Evolutionary conservation across 2,888 invertebrate genomes (phyloP), one percentile per base, ranked within the genome.

Genomic region (Lithophane socia): DNA sequence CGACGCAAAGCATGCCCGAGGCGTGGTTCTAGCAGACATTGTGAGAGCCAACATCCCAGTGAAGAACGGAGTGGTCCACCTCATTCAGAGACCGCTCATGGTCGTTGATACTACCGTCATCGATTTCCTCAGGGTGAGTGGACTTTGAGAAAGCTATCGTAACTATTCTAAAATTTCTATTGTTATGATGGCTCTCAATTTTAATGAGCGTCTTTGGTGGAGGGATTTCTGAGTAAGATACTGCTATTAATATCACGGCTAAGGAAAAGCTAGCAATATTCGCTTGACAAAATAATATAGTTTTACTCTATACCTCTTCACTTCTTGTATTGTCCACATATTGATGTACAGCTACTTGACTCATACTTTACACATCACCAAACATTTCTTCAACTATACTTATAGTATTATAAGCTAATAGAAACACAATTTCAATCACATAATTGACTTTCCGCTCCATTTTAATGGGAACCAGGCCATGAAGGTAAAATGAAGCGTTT

Each of bases 21-120:
- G 99, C 16, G 98, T 98, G 5, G 99, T 99, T 1, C 94, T 99
- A 84, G 98, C 99, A 1, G 98, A 99, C 94, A 98, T 99, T 82
- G 98, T 99, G 13, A 97, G 98, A 92, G 98, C 98, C 54, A 99
- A 99, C 94, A 99, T 99, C 86, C 99, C 99, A 0, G 98, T 99
- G 49, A 98, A 98, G 91, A 99, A 99, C 91, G 99, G 99, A 54
- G 99, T 99, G 0, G 98, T 99, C 8, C 99, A 99, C 95, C 97
- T 99, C 83, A 99, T 99, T 87, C 98, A 99, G 90, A 97, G 98
- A 85, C 99, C 99, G 0, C 97, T 99, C 24, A 99, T 99, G 98
- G 98, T 99, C 78, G 98, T 99, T 72, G 99, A 99, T 91, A 98
- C 98, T n/a, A 98, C 98, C 7, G 98, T 99, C 83, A 98, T 97